These are phyloP conservation scores for Trachythela sp. DNA, from an alignment of 64 coral and sea anemone genomes.

Conservation along the genomic window DNA sequence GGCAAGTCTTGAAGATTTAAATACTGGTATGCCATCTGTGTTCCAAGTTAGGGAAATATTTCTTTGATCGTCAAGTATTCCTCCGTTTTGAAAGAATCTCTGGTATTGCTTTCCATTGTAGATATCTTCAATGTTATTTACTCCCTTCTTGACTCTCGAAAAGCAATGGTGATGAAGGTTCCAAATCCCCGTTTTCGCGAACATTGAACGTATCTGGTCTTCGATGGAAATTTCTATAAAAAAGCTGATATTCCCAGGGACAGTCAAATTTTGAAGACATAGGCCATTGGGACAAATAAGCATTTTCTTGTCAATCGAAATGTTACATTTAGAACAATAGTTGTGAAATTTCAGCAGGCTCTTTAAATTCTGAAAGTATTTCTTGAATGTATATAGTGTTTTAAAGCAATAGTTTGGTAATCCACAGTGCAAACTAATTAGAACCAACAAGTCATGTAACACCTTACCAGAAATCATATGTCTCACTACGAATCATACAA, in stretches of 20 bases:
- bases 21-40: conserved; percentile 64
- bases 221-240: background rate
- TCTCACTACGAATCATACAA: background rate
- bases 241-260: background rate
- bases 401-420: background rate
- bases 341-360: background rate
- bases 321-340: background rate
- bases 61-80: conserved; percentile 23
- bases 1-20: conserved; percentile 72
- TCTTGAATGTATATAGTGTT: background rate
- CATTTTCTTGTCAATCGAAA: background rate
- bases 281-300: background rate
- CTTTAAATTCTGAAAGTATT: background rate
- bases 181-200: background rate
- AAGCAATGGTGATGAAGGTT: background rate
- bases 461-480: conserved; percentile 15
- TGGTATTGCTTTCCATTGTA: conserved; percentile 64
- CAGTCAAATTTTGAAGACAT: background rate
- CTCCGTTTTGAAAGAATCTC: conserved; percentile 35
- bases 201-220: background rate
- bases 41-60: conserved; percentile 66
- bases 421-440: conserved; percentile 22
- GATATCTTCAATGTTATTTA: conserved; percentile 62
- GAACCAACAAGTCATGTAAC: conserved; percentile 3
- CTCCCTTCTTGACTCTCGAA: conserved; percentile 20